Conservation (phyloP, 2,888 invertebrate species). For the Tortrix viridana region DNA sequence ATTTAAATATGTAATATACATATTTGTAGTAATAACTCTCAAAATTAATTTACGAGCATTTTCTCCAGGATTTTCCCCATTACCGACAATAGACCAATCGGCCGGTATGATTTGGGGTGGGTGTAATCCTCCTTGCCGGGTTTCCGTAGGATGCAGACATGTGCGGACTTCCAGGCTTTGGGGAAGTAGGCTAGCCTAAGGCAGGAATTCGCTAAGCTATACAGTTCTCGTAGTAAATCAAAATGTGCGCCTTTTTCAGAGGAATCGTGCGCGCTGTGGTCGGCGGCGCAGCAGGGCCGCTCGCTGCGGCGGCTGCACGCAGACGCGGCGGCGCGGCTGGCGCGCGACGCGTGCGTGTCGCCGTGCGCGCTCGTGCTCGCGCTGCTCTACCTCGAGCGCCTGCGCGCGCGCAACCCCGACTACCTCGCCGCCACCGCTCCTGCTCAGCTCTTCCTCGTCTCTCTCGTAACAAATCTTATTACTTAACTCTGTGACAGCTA, state of each 20-base stretch:
- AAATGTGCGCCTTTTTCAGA: conserved; percentile 81
- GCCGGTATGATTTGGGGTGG: no score
- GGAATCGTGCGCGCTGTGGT: conserved; percentile 93
- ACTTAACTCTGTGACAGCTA: no score
- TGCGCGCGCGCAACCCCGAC: conserved; percentile 91
- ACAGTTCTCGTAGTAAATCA: neutral
- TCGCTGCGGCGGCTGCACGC: conserved; percentile 90
- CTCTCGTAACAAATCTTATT: conserved; percentile 87
- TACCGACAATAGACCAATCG: no score
- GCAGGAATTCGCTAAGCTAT: no score
- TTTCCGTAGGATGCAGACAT: no score
- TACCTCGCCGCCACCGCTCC: conserved; percentile 93
- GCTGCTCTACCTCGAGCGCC: conserved; percentile 95
- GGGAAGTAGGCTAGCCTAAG: no score
- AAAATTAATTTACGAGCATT: no score
- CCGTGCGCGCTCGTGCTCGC: conserved; percentile 97
- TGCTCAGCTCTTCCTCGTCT: conserved; percentile 96
- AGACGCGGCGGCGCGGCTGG: conserved; percentile 90
- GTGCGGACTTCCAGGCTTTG: no score
- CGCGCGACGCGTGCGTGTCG: conserved; percentile 92
- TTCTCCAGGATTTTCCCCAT: no score
- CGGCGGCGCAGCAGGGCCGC: conserved; percentile 89
- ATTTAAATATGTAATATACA: no score
- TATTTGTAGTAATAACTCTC: no score
- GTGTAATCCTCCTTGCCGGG: no score